phyloP scores from a whole-genome alignment of 2,113 vertebrate species.

The Deroptyus accipitrinus region DNA sequence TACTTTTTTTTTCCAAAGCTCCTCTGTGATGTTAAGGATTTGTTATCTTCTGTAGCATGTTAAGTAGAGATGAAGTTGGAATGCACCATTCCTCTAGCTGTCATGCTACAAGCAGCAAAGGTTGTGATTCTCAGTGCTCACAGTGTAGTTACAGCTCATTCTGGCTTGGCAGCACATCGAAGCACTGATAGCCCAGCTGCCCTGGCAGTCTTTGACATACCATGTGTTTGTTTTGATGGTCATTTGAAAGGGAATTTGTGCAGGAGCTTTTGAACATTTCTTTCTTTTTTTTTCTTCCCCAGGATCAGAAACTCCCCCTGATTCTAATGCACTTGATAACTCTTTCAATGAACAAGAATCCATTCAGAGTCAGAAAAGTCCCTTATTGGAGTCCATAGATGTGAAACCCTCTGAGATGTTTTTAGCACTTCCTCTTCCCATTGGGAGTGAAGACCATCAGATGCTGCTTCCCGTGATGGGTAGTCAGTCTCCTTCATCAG shows the following conservation, averaged over 20 bases:
- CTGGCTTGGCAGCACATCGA: neutral
- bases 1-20: neutral
- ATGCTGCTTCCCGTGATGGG: conserved; percentile 78
- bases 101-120: neutral
- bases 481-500: conserved; percentile 74
- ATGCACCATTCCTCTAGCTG: neutral
- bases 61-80: neutral
- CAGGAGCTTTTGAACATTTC: neutral
- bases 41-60: neutral
- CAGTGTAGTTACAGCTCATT: neutral
- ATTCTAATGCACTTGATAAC: conserved; percentile 63
- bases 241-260: neutral
- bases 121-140: neutral
- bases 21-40: neutral
- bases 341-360: conserved; percentile 74
- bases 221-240: neutral
- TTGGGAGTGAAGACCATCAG: conserved; percentile 79
- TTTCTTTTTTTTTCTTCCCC: neutral
- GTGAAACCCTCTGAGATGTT: conserved; percentile 80
- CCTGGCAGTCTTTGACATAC: neutral
- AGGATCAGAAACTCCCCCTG: conserved; percentile 74
- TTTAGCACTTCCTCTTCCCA: conserved; percentile 76
- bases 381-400: conserved; percentile 74
- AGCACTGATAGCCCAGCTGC: neutral
- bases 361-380: conserved; percentile 74